Evolutionary conservation across 2,113 vertebrate species (phyloP).

Genomic region (Platichthys stellatus): DNA sequence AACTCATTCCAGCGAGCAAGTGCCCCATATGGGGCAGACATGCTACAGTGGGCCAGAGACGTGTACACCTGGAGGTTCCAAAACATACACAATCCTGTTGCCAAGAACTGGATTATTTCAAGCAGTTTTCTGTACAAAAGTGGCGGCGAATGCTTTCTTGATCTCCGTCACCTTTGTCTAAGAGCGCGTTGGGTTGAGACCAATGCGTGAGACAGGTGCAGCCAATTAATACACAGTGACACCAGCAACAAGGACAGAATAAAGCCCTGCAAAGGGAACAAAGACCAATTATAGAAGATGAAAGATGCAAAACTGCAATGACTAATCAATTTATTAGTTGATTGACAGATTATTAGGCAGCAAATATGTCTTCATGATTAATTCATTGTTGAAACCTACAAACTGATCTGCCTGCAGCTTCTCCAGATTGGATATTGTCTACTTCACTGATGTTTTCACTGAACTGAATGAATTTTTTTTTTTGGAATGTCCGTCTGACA

Average conservation of each 20-base stretch:
- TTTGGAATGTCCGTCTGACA: not conserved
- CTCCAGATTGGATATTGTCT: not conserved
- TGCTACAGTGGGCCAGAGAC: slow-evolving; percentile 68
- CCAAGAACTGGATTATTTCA: slow-evolving; percentile 81
- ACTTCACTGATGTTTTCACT: not conserved
- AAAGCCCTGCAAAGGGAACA: slow-evolving; percentile 5
- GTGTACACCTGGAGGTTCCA: slow-evolving; percentile 75
- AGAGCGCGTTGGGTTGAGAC: slow-evolving; percentile 78
- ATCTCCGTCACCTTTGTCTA: slow-evolving; percentile 79
- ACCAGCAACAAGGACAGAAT: slow-evolving; percentile 48
- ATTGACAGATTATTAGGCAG: too few relatives aligned
- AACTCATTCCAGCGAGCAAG: slow-evolving; percentile 55
- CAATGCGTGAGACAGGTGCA: slow-evolving; percentile 87
- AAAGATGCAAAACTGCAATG: not conserved
- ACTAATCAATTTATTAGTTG: not conserved
- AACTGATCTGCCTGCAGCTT: not conserved
- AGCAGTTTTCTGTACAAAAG: slow-evolving; percentile 66
- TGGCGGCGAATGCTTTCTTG: slow-evolving; percentile 66
- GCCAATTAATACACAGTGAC: slow-evolving; percentile 82
- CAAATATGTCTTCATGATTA: not conserved
- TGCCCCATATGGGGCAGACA: slow-evolving; percentile 67
- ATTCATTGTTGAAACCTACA: not conserved
- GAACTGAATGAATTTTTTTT: not conserved
- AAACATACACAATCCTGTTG: slow-evolving; percentile 74
- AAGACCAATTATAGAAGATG: not conserved